Percentiles rank a stretch among this genome's conserved stretches.
These are phyloP conservation scores for Pygathrix nemaeus DNA, from an alignment of 2,113 vertebrate species.

Conservation along the genomic window DNA sequence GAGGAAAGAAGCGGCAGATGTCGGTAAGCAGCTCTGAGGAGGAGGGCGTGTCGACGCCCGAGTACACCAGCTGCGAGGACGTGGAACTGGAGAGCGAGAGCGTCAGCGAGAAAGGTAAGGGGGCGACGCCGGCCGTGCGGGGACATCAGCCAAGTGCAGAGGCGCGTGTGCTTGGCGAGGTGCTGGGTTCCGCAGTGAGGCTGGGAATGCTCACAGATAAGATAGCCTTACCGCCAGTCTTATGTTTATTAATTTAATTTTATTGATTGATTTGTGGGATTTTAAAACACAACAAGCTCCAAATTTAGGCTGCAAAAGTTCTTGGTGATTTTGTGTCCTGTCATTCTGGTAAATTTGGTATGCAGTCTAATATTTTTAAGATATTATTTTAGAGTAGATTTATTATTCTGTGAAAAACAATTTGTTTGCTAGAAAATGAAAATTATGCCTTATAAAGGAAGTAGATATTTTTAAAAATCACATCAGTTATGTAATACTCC, in stretches of 20 bases:
- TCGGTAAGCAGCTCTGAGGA: constrained; percentile 99
- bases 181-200: neutral
- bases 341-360: neutral
- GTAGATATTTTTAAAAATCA: neutral
- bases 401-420: neutral
- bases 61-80: constrained; percentile 99
- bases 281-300: neutral
- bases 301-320: neutral
- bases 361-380: neutral
- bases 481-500: neutral
- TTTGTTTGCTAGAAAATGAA: neutral
- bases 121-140: neutral
- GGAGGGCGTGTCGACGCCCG: constrained; percentile 98
- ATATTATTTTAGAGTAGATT: neutral
- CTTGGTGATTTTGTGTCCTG: neutral
- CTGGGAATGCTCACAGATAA: neutral
- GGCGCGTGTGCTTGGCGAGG: neutral
- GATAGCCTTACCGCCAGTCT: too few species aligned
- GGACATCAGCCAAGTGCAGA: neutral
- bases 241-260: neutral
- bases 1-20: constrained; percentile 97
- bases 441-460: neutral
- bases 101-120: constrained; percentile 98
- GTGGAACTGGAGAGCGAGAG: constrained; percentile 98
- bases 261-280: neutral